A percentile compares a stretch with the other conserved stretches of the same genome.
Evolutionary conservation across 2,797 vertebrate genomes (phyloP).

Genomic region (Halcyon badia): DNA sequence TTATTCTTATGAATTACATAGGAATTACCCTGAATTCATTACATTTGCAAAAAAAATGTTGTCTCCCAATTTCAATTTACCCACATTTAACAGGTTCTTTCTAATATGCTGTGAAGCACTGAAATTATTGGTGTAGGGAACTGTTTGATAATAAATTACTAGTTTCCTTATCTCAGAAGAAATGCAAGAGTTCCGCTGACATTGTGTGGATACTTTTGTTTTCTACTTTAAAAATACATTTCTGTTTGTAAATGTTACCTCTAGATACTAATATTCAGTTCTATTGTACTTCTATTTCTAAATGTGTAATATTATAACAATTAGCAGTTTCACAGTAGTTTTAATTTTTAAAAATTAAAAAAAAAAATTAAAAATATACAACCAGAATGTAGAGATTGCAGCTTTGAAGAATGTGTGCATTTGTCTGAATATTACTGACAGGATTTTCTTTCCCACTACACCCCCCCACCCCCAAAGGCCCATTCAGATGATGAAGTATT

Average conservation of each 20-base stretch:
- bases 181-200: background rate
- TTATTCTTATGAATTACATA: background rate
- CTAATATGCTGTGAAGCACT: background rate
- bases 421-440: background rate
- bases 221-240: background rate
- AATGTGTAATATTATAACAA: background rate
- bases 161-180: background rate
- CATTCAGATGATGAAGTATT: slow-evolving; percentile 82
- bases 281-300: background rate
- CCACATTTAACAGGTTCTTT: background rate
- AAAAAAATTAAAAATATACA: background rate
- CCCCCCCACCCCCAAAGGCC: slow-evolving; percentile 53
- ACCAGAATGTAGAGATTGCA: background rate
- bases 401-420: background rate
- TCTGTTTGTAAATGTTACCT: background rate
- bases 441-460: background rate
- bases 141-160: background rate
- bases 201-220: background rate
- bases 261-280: background rate
- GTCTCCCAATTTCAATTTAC: background rate
- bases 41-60: background rate
- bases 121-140: background rate
- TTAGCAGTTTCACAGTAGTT: background rate
- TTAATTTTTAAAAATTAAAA: background rate
- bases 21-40: background rate